Conservation (phyloP, 2,888 invertebrate species). For the Capitulum mitella region DNA sequence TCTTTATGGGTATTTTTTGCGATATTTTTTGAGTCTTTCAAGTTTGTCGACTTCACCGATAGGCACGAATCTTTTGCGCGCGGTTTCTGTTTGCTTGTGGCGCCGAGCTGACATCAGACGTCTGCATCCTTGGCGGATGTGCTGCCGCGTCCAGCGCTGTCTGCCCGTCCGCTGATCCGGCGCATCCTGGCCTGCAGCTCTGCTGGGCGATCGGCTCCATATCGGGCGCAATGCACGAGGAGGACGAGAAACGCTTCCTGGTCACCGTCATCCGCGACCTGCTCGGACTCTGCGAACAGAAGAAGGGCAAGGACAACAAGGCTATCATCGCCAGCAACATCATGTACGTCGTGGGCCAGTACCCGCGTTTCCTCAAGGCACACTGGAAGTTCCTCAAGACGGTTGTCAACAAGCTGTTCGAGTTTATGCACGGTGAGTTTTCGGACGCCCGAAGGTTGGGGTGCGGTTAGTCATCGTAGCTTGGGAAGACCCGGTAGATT, state of each 20-base stretch:
- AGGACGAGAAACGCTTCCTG: slow-evolving; percentile 96
- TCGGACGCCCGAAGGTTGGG: background rate
- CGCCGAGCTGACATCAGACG: no score
- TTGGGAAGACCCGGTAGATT: no score
- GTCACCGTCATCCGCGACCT: slow-evolving; percentile 98
- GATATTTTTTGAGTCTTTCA: no score
- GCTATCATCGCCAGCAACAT: slow-evolving; percentile 99
- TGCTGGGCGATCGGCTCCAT: slow-evolving; percentile 99
- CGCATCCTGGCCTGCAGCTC: slow-evolving; percentile 50
- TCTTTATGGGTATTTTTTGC: no score
- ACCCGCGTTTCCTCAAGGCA: slow-evolving; percentile 93
- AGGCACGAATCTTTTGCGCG: no score
- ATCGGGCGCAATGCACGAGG: slow-evolving; percentile 97
- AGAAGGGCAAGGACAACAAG: slow-evolving; percentile 98
- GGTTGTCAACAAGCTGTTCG: slow-evolving; percentile 98
- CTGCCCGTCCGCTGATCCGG: no score
- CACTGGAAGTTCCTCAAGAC: slow-evolving; percentile 99
- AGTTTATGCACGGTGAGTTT: slow-evolving; percentile 82
- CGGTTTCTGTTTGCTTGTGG: no score
- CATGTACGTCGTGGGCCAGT: slow-evolving; percentile 99
- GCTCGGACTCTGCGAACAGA: slow-evolving; percentile 94
- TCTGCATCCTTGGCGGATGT: no score
- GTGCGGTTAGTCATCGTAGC: no score
- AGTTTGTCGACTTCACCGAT: no score
- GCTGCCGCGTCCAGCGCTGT: no score